Evolutionary conservation across 2,113 vertebrate species (phyloP), one percentile per base, ranked within the genome.

Genomic region (Lucifuga dentata): DNA sequence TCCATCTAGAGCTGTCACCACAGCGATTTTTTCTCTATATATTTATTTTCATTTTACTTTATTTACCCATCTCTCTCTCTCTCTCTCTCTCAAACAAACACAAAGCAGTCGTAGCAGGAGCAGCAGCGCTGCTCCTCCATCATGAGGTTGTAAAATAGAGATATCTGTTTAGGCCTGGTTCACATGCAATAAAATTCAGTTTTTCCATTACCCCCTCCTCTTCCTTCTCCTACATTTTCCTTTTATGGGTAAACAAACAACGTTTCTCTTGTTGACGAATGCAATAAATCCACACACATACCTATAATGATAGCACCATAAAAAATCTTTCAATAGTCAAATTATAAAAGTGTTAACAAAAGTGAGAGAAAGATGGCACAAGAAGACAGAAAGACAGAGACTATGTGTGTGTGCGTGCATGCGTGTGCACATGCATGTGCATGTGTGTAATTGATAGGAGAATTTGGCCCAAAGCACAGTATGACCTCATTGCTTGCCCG

Each of bases 401-500:
- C 41, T 15, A 35, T 23, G 11, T 39, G 32, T 36, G 21, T 52
- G 23, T 43, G 20, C 66, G 41, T 50, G 56, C 57, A 21, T 66
- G 29, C 41, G 32, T 40, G 53, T 57, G 53, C n/a, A 13, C 21
- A 11, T 67, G 50, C 12, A 16, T 59, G 68, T 60, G 50, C 48
- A 45, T 33, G 17, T 62, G 58, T 67, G 84, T 85, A 81, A 83
- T 40, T 78, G 81, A 88, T 86, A 84, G 74, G 52, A 73, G 59
- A 73, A 73, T 75, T 72, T 85, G 68, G 73, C 86, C 80, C 43
- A 64, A 26, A 75, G 76, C 65, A 45, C 39, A 49, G 53, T 61
- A 86, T 88, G 86, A 90, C 74, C 77, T 90, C 85, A 88, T 63
- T 53, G 69, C 78, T 76, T 72, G 69, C 70, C 51, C 68, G 73